These are phyloP conservation scores for Drosophila leontia DNA, from an alignment of 1,140 invertebrate species.

Conservation along the genomic window DNA sequence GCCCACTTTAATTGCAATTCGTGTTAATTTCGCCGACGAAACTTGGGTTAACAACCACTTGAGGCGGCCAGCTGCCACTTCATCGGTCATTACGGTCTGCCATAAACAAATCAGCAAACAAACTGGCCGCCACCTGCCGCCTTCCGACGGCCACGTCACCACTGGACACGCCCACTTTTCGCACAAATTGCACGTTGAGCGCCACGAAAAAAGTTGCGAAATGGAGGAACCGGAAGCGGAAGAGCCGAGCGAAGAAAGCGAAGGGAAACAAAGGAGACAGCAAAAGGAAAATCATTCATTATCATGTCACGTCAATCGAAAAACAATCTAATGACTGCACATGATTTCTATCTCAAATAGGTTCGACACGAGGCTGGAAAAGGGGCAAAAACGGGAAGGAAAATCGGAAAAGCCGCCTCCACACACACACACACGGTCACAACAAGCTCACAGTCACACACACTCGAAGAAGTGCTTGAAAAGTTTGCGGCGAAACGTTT, in stretches of 20 bases:
- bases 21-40: conserved; percentile 64
- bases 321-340: conserved; percentile 84
- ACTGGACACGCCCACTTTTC: conserved; percentile 41
- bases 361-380: conserved; percentile 26
- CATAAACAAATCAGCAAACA: conserved; percentile 75
- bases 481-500: conserved; percentile 75
- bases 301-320: conserved; percentile 84
- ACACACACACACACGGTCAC: conserved; percentile 24
- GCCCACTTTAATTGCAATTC: conserved; percentile 71
- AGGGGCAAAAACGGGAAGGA: conserved; percentile 22
- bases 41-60: conserved; percentile 55
- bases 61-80: conserved; percentile 48
- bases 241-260: conserved; percentile 22
- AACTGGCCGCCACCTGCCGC: conserved; percentile 40
- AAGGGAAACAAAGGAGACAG: conserved; percentile 37
- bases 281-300: conserved; percentile 75
- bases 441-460: conserved; percentile 4
- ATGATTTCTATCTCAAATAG: conserved; percentile 84
- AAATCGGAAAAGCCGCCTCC: conserved; percentile 21
- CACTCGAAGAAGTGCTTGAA: conserved; percentile 40
- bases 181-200: conserved; percentile 64
- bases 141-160: conserved; percentile 38
- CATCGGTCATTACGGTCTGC: conserved; percentile 66
- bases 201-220: conserved; percentile 40
- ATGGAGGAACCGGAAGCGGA: conserved; percentile 51